phyloP scores from a whole-genome alignment of 2,888 invertebrate genomes.

The Protonemura montana region DNA sequence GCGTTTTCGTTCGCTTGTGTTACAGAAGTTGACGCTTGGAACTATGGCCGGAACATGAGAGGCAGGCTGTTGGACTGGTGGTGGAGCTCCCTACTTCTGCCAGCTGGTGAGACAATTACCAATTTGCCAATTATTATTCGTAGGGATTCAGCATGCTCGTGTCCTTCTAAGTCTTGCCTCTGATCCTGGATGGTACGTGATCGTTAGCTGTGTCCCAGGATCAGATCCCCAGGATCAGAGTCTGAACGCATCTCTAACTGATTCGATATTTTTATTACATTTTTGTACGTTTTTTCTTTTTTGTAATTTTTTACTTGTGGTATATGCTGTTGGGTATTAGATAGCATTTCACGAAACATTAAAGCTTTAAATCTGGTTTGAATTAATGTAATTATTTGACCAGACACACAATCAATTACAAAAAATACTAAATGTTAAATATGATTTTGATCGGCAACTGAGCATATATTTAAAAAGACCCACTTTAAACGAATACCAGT shows the following conservation, averaged over 20 bases:
- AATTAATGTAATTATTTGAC: no score
- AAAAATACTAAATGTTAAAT: no score
- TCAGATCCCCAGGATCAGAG: background rate
- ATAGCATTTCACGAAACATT: no score
- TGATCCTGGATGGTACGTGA: background rate
- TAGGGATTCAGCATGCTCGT: background rate
- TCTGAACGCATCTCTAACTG: background rate
- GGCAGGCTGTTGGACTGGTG: constrained; percentile 10
- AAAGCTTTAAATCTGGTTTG: no score
- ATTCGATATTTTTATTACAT: background rate
- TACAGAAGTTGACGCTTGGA: background rate
- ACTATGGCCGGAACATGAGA: constrained; percentile 13
- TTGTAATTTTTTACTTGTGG: background rate
- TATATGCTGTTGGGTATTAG: background rate
- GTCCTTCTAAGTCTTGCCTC: no score
- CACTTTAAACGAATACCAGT: no score
- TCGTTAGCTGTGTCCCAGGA: background rate
- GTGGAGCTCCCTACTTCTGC: constrained; percentile 22
- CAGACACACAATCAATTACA: no score
- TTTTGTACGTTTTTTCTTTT: background rate
- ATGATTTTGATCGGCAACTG: no score
- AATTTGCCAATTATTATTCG: background rate
- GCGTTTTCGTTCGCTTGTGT: background rate
- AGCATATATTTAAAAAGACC: no score
- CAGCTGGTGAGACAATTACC: constrained; percentile 7